Conservation (phyloP, 1,140 invertebrate genomes). For the Bombus pascuorum region DNA sequence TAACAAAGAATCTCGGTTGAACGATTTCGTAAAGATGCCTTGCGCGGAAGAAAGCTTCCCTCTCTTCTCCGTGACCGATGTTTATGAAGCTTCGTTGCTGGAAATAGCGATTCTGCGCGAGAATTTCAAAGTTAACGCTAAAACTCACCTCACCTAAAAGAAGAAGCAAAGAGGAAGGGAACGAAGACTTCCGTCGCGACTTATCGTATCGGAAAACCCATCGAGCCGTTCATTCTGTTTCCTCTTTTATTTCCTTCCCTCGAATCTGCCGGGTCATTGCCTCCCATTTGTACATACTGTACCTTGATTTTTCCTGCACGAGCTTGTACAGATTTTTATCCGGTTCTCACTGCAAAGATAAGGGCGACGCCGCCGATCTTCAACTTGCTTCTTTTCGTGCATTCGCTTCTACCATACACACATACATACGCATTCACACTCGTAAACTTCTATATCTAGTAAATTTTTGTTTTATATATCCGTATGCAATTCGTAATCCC, state of each 20-base stretch:
- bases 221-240: slow-evolving; percentile 76
- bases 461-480: slow-evolving; percentile 38
- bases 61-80: background rate
- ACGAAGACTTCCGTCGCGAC: slow-evolving; percentile 68
- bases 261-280: slow-evolving; percentile 86
- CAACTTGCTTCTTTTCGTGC: background rate
- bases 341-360: slow-evolving; percentile 55
- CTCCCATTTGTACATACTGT: slow-evolving; percentile 75
- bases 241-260: slow-evolving; percentile 82
- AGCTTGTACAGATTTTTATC: slow-evolving; percentile 61
- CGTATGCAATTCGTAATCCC: background rate
- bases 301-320: slow-evolving; percentile 53
- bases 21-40: slow-evolving; percentile 54
- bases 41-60: slow-evolving; percentile 24
- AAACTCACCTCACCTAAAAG: background rate
- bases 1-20: slow-evolving; percentile 54
- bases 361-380: slow-evolving; percentile 43
- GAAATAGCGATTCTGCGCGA: slow-evolving; percentile 40
- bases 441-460: background rate
- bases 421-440: no score
- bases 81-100: slow-evolving; percentile 6
- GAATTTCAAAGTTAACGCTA: slow-evolving; percentile 46
- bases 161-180: slow-evolving; percentile 4
- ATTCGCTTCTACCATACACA: background rate
- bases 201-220: slow-evolving; percentile 77